A percentile compares a stretch with the other conserved stretches of the same genome.
Conservation (phyloP, 2,113 vertebrate species). For the Rhombomys opimus region DNA sequence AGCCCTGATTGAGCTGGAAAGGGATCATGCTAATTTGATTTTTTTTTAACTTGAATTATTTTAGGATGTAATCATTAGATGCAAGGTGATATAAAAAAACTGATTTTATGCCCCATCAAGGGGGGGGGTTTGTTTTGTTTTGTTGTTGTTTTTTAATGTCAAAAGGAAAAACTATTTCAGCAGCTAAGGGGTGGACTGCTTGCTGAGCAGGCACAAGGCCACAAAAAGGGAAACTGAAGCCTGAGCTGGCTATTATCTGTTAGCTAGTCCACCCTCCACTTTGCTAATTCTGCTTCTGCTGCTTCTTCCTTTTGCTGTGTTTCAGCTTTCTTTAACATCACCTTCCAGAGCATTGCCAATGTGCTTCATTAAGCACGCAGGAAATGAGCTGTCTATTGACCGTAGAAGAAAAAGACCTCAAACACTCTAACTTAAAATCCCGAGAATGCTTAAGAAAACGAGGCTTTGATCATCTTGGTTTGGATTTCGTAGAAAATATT, state of each 20-base stretch:
- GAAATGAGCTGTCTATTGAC: conserved; percentile 23
- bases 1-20: conserved; percentile 22
- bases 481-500: conserved; percentile 25
- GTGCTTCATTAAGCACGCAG: background rate
- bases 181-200: no score
- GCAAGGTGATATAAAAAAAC: conserved; percentile 46
- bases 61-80: conserved; percentile 1
- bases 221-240: background rate
- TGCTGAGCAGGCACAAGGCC: background rate
- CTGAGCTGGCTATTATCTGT: background rate
- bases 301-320: background rate
- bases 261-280: background rate
- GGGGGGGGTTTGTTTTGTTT: background rate
- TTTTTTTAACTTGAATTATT: conserved; percentile 42
- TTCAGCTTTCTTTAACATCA: background rate
- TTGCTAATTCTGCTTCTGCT: background rate
- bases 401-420: background rate
- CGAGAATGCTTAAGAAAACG: background rate
- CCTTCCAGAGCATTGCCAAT: background rate
- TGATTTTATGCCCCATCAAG: background rate
- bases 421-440: conserved; percentile 41
- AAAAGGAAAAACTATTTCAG: conserved; percentile 47
- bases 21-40: conserved; percentile 30
- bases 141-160: background rate
- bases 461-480: conserved; percentile 17